Conservation (phyloP, 2,113 vertebrate genomes). For the Pardalotus punctatus region DNA sequence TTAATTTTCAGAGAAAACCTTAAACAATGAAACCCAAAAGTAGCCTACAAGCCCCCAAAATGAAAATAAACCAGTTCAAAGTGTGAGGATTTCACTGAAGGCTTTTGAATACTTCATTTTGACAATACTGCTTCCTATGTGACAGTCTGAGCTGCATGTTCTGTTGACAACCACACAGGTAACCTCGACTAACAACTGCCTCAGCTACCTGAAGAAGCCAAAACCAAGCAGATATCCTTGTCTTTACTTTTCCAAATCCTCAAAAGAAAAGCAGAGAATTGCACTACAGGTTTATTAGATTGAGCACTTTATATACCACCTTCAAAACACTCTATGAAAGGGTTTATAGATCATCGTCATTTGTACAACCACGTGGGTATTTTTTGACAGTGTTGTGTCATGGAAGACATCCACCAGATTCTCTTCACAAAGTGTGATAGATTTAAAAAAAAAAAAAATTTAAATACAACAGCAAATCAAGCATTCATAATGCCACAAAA, state of each 20-base stretch:
- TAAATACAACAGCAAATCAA: conserved; percentile 23
- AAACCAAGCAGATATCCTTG: not conserved
- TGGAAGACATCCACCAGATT: not conserved
- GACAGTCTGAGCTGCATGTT: not conserved
- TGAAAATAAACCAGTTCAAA: not conserved
- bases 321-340: not conserved
- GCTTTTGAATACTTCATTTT: not conserved
- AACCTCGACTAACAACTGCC: not conserved
- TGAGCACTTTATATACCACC: not conserved
- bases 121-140: not conserved
- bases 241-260: not conserved
- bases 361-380: not conserved
- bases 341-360: not conserved
- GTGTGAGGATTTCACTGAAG: not conserved
- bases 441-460: not conserved
- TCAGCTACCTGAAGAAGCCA: not conserved
- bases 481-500: conserved; percentile 36
- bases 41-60: not conserved
- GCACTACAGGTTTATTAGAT: not conserved
- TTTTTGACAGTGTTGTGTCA: not conserved
- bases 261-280: not conserved
- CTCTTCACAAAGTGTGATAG: not conserved
- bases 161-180: not conserved
- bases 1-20: not conserved
- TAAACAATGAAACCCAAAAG: not conserved